Conservation (phyloP, 37 sponge, comb jelly and placozoan genomes). For the Chondrilla cf. caribensis region DNA sequence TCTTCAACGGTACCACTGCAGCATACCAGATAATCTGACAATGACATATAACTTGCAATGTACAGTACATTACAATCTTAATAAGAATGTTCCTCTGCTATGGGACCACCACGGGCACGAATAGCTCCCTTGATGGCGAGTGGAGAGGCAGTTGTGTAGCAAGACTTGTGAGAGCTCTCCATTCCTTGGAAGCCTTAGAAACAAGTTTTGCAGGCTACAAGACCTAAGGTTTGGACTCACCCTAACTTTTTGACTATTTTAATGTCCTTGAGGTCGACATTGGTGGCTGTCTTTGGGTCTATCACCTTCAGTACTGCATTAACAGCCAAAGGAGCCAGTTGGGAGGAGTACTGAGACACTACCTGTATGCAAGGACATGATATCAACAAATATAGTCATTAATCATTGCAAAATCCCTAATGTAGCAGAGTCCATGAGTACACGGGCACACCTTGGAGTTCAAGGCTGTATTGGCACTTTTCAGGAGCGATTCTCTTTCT, state of each 20-base stretch:
- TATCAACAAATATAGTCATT: no score
- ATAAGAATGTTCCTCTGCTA: neutral
- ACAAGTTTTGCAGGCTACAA: neutral
- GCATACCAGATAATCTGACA: neutral
- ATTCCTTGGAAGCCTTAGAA: neutral
- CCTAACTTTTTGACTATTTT: constrained; percentile 84
- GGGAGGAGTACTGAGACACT: constrained; percentile 94
- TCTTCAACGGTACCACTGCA: constrained; percentile 98
- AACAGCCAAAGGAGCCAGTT: constrained; percentile 92
- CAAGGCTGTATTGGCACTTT: constrained; percentile 97
- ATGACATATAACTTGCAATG: no score
- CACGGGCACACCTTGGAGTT: constrained; percentile 85
- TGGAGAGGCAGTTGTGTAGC: constrained; percentile 5
- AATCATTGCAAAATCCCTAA: no score
- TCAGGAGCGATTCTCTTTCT: constrained; percentile 86
- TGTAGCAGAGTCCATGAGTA: no score
- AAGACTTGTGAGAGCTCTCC: neutral
- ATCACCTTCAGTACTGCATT: constrained; percentile 95
- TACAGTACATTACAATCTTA: neutral
- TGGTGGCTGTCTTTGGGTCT: constrained; percentile 86
- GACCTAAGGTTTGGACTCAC: constrained; percentile 27
- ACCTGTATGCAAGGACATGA: constrained; percentile 44
- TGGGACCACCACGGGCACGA: constrained; percentile 10
- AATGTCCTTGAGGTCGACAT: constrained; percentile 96
- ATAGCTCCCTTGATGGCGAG: constrained; percentile 3